Conservation (phyloP, 2,888 invertebrate genomes). For the Drosophila paramelanica region DNA sequence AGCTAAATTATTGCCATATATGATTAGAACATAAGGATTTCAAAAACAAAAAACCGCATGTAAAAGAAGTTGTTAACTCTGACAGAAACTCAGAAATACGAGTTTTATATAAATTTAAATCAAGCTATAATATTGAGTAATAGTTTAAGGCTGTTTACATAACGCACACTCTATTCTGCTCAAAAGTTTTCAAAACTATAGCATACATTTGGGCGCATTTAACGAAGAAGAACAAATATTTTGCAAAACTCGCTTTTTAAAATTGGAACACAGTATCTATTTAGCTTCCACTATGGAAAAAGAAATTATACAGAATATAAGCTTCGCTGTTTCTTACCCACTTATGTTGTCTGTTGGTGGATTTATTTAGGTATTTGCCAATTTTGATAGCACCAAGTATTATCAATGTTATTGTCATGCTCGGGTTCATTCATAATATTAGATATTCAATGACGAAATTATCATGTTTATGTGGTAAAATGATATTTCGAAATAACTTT, state of each 20-base stretch:
- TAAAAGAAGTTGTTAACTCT: background rate
- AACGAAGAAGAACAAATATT: background rate
- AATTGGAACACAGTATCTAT: background rate
- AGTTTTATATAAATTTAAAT: too few species aligned
- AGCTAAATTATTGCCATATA: too few species aligned
- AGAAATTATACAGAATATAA: background rate
- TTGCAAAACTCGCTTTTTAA: background rate
- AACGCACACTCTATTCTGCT: background rate
- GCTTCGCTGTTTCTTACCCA: background rate
- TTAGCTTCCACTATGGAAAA: background rate
- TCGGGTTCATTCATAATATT: slow-evolving; percentile 29
- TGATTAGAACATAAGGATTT: too few species aligned
- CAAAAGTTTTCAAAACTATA: background rate
- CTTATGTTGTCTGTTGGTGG: background rate
- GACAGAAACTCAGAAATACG: background rate
- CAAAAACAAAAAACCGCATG: too few species aligned
- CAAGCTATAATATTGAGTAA: too few species aligned
- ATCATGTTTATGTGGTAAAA: slow-evolving; percentile 10
- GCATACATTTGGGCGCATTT: background rate
- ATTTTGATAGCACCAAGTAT: slow-evolving; percentile 15
- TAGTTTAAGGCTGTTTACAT: too few species aligned
- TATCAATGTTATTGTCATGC: slow-evolving; percentile 19
- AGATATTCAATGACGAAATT: slow-evolving; percentile 18
- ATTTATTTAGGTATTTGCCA: slow-evolving; percentile 18
- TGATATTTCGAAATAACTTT: slow-evolving; percentile 19